Base-by-base conservation (phyloP, 2,797 vertebrate species). In the Lepilemur ruficaudatus region DNA sequence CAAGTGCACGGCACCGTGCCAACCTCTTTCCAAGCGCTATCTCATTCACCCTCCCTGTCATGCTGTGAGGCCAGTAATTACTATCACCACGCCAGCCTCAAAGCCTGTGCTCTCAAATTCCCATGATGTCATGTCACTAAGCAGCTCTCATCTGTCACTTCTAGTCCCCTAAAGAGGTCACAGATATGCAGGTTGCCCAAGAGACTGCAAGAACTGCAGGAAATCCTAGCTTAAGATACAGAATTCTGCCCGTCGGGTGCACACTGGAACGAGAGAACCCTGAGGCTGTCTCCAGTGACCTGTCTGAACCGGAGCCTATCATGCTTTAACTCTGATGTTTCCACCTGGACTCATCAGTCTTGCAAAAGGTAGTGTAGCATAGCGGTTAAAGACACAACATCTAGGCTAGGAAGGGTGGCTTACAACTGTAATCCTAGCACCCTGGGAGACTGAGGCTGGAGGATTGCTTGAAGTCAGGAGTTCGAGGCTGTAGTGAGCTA, bases 71-170 rank as follows among this genome's bases (percentile, higher is more conserved):
- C 72, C 48, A 25, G 78, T 50, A 20, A 59, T 75, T 52, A 48
- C 57, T 20, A 14, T 55, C 89, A 61, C 81, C 38, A 25, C 2
- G 1, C 59, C 72, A 50, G n/a, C 82, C 89, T 75, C 96, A 48
- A 25, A 96, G 93, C 59, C 75, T 12, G 5, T 4, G 28, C 55
- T 63, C 70, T 80, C 81, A 20, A 35, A 59, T 80, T 65, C 91
- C 86, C 69, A 3, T 28, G 82, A 93, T 0, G 17, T 91, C 85
- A 70, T 0, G 0, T 92, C 94, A 86, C 89, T 1, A 63, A 76
- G 92, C 69, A 61, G 65, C 89, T 70, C 94, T 92, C 83, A 63
- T 87, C 86, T 94, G 88, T 94, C 95, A 83, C 63, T 50, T 79
- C 76, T 25, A 32, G 52, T 22, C 52, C 81, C 75, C 25, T 22